Base-by-base conservation (phyloP, 2,797 vertebrate species). In the Tragelaphus oryx region DNA sequence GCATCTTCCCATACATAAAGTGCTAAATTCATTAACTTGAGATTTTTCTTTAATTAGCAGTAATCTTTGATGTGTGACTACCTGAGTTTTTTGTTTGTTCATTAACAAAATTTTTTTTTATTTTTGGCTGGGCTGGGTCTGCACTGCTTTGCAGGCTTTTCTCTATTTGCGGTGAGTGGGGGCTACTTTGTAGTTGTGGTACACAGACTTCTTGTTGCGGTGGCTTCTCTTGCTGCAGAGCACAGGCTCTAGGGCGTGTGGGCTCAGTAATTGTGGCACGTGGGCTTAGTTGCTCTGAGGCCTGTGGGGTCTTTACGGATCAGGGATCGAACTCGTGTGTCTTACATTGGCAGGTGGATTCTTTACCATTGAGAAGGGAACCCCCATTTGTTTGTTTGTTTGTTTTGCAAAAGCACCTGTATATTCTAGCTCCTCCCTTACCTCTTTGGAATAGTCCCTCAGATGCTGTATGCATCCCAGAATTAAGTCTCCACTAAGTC, bases 161-260 rank as follows among this genome's bases (percentile, higher is more conserved):
- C 37, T 41, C 68, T 41, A 1, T 13, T 8, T 71, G 37, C 37
- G 1, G 22, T 74, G 37, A 26, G 68, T 14, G 37, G 37, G 22
- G 68, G 37, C 68, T 41, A 1, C 65, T 13, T 12, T 13, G 37
- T 0, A 8, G 37, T 7, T 7, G 68, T 0, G 1, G 22, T 0
- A 37, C 6, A 2, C 2, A 0, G 68, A 3, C 37, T 44, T 74
- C 37, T 74, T 37, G 4, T 2, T 41, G 33, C 0, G 0, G 65
- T 1, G 65, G 33, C 65, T 71, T 71, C 33, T 71, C 10, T 33
- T 4, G 9, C 24, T 71, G 11, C 68, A 74, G 68, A 44, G 37
- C 68, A 12, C 6, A 0, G 22, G 22, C 33, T 44, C 37, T 74
- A 13, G 11, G 37, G 37, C 1, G 3, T 24, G 68, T 44, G 68